Evolutionary conservation across 2,797 vertebrate genomes (phyloP), one percentile per base, ranked within the genome.

Genomic region (Orientallactaga sibirica): DNA sequence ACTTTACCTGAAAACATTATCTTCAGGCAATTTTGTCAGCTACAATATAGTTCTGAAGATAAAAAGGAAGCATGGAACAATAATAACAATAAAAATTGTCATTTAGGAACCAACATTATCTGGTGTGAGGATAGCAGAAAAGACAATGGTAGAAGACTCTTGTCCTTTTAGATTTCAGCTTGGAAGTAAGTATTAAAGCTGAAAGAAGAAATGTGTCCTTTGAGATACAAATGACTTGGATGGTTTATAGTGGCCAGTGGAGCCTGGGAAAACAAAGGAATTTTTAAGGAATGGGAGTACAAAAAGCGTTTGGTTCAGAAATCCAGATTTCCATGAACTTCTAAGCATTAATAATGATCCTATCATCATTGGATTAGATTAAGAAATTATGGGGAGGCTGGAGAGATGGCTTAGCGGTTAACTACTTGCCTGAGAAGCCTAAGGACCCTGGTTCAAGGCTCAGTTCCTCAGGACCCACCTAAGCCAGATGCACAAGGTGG

Each of bases 71-170:
- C 80, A 33, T 20, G 20, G 3, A 0, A 1, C n/a, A 83, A 25
- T 77, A 75, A 52, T 74, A 62, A 81, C 89, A 73, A 33, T 88
- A 27, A 83, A 94, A 93, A 86, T 66, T 76, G 74, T 93, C 7
- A 85, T 3, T 64, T 94, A 74, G 8, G 25, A 33, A 55, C 75
- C 18, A 87, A 81, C 81, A 71, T 86, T 4, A 33, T 89, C 15
- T 41, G 14, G 70, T 55, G 2, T 55, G 29, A 48, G 16, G 5
- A 5, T 71, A 66, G 37, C 24, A 86, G 37, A 18, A 67, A n/a
- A 19, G 1, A 33, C 15, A 55, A 43, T 1, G 52, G 7, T 18
- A 75, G 27, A 20, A 37, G 9, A 48, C 6, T 70, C 0, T 66
- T 1, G 19, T 64, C 9, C 6, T 68, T 0, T 41, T 67, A 73